These are phyloP conservation scores for Rhagoletis pomonella DNA, from an alignment of 1,140 invertebrate genomes.

Conservation along the genomic window DNA sequence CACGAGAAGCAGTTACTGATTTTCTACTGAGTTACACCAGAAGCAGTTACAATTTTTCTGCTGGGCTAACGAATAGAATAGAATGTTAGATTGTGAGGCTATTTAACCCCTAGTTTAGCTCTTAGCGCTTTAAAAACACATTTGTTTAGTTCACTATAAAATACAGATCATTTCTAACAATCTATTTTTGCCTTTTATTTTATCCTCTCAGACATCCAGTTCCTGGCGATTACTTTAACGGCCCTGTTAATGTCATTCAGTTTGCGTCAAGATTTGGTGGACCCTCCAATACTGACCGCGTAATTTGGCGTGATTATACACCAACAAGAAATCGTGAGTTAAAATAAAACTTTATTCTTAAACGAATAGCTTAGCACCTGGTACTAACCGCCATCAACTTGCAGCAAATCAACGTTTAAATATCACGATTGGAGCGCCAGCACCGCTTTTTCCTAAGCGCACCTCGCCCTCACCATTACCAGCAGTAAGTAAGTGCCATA, in stretches of 20 bases:
- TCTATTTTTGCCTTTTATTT: too few species aligned
- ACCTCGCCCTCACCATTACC: not conserved
- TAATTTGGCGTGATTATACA: constrained; percentile 34
- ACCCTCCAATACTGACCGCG: constrained; percentile 44
- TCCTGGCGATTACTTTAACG: constrained; percentile 38
- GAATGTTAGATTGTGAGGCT: too few species aligned
- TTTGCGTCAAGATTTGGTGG: constrained; percentile 36
- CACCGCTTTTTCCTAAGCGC: not conserved
- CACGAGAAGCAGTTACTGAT: too few species aligned
- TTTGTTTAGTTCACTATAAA: too few species aligned
- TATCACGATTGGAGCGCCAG: not conserved
- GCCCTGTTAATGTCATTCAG: constrained; percentile 5
- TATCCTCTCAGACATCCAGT: constrained; percentile 22
- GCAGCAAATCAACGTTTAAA: constrained; percentile 36
- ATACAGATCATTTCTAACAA: too few species aligned
- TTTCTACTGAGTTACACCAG: too few species aligned
- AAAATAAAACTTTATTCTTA: not conserved
- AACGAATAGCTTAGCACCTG: not conserved
- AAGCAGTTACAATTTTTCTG: too few species aligned
- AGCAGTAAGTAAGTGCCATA: constrained; percentile 52
- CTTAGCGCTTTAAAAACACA: too few species aligned
- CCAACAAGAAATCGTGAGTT: constrained; percentile 6
- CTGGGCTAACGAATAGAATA: too few species aligned
- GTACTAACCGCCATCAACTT: not conserved
- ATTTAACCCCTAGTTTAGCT: too few species aligned